A percentile compares a stretch with the other conserved stretches of the same genome.
These are phyloP conservation scores for Leucophenga maculata DNA, from an alignment of 2,888 invertebrate genomes.

Conservation along the genomic window DNA sequence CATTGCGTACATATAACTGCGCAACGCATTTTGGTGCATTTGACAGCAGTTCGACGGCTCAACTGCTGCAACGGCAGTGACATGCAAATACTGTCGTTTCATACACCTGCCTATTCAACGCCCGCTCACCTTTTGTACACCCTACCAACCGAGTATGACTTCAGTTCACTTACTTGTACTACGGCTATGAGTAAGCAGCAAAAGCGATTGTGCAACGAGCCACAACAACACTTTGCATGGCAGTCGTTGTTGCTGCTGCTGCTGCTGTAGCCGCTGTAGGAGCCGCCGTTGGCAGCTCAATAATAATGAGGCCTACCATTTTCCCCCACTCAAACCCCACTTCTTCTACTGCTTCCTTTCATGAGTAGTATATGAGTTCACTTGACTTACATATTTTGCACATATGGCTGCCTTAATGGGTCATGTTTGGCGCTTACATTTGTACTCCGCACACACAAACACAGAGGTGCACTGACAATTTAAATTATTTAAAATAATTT, in stretches of 20 bases:
- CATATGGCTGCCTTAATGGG: conserved; percentile 36
- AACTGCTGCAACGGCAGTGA: too few relatives aligned
- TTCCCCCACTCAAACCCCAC: not conserved
- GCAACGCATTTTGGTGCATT: too few relatives aligned
- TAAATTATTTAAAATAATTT: conserved; percentile 26
- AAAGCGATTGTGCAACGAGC: conserved; percentile 8
- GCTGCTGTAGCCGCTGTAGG: not conserved
- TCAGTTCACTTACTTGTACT: not conserved
- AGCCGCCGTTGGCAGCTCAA: conserved; percentile 11
- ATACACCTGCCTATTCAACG: not conserved
- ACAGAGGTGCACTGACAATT: conserved; percentile 7
- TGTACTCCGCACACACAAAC: not conserved
- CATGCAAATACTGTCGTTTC: not conserved
- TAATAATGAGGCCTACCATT: conserved; percentile 10
- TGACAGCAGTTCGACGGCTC: too few relatives aligned
- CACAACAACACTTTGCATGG: not conserved
- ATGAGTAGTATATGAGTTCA: too few relatives aligned
- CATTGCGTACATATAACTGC: too few relatives aligned
- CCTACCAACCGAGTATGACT: not conserved
- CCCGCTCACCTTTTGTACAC: not conserved
- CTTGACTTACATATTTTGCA: conserved; percentile 42
- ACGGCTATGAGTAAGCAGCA: not conserved
- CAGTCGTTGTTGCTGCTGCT: not conserved
- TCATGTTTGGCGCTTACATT: conserved; percentile 31
- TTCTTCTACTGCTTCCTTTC: not conserved